These are phyloP conservation scores for Drosophila murphyi DNA, from an alignment of 1,140 invertebrate species.

Conservation along the genomic window DNA sequence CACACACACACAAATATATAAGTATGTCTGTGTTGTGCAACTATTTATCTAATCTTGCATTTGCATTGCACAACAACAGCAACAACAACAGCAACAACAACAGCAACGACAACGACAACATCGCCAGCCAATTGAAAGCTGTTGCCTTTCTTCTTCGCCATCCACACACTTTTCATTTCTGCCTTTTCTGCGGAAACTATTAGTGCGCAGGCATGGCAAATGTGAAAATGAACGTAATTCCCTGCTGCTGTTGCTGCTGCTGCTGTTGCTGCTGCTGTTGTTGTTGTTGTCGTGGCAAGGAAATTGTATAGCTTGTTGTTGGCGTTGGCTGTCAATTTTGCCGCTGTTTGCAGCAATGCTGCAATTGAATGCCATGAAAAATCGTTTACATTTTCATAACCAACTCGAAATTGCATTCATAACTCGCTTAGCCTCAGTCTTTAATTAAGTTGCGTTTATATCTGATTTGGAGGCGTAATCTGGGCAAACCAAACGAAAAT, in stretches of 20 bases:
- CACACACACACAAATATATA: neutral
- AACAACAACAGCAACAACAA: neutral
- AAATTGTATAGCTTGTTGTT: neutral
- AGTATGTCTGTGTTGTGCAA: slow-evolving; percentile 30
- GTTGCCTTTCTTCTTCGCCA: neutral
- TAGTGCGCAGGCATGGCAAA: slow-evolving; percentile 67
- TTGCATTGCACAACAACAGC: slow-evolving; percentile 58
- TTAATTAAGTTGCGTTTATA: slow-evolving; percentile 10
- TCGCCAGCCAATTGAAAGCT: slow-evolving; percentile 37
- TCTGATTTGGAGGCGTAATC: neutral
- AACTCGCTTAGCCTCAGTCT: slow-evolving; percentile 3
- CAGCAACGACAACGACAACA: slow-evolving; percentile 19
- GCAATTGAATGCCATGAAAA: slow-evolving; percentile 64
- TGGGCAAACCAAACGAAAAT: too few species aligned
- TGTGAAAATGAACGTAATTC: slow-evolving; percentile 78
- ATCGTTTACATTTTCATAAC: slow-evolving; percentile 71
- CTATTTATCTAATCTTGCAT: slow-evolving; percentile 26
- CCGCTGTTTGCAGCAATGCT: neutral
- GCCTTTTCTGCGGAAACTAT: slow-evolving; percentile 70
- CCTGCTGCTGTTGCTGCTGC: slow-evolving; percentile 27
- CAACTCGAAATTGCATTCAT: slow-evolving; percentile 27
- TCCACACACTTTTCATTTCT: slow-evolving; percentile 11
- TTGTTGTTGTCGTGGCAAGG: slow-evolving; percentile 12
- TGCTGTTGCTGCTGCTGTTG: slow-evolving; percentile 23
- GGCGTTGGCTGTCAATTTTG: too few species aligned